phyloP scores from a whole-genome alignment of 2,888 invertebrate genomes.

The Drosophila suboccidentalis region DNA sequence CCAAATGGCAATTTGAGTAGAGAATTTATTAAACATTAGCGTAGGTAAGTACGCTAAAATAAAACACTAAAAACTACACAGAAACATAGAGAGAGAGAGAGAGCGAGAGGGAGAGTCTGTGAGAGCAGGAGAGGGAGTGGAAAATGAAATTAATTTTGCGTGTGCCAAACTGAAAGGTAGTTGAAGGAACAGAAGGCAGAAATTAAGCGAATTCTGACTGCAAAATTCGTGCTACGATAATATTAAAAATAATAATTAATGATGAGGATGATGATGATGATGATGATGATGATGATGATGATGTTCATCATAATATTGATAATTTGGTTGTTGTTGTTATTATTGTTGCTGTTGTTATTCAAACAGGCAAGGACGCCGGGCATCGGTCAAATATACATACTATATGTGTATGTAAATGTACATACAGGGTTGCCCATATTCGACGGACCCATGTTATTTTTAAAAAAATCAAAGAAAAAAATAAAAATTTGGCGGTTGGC shows the following conservation, averaged over 20 bases:
- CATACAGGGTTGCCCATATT: too few relatives aligned
- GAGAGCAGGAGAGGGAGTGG: constrained; percentile 8
- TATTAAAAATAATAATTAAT: neutral
- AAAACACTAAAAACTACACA: constrained; percentile 15
- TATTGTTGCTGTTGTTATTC: constrained; percentile 37
- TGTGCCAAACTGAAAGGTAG: constrained; percentile 27
- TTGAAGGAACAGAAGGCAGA: constrained; percentile 15
- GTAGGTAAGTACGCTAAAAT: constrained; percentile 68
- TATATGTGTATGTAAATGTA: too few relatives aligned
- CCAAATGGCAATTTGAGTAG: constrained; percentile 59
- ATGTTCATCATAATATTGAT: constrained; percentile 28
- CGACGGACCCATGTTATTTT: too few relatives aligned
- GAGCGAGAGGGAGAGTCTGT: neutral
- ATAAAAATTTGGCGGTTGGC: too few relatives aligned
- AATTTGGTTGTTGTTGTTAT: constrained; percentile 38
- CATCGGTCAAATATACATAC: constrained; percentile 23
- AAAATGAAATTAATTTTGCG: constrained; percentile 63
- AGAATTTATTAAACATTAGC: constrained; percentile 75
- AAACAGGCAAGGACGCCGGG: constrained; percentile 63
- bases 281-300: neutral
- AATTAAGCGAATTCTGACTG: constrained; percentile 24
- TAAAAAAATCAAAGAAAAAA: too few relatives aligned
- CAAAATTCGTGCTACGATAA: neutral
- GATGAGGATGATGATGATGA: constrained; percentile 16
- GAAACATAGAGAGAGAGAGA: neutral